These are phyloP conservation scores for Myodes glareolus DNA, from an alignment of 2,113 vertebrate genomes.

Conservation along the genomic window DNA sequence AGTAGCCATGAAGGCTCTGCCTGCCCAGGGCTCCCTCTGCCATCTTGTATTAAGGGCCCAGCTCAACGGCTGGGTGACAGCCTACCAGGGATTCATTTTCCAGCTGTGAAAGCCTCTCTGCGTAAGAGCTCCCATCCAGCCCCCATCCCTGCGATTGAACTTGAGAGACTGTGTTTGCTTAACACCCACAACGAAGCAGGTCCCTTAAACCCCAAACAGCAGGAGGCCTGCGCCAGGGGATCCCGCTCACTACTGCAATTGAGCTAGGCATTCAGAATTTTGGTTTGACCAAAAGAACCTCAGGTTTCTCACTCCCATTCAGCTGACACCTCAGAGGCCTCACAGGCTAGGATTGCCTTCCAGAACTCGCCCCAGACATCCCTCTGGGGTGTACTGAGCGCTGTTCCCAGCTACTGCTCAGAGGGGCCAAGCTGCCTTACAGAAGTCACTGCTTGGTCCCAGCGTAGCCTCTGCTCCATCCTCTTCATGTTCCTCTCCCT, in stretches of 20 bases:
- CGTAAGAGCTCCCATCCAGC: constrained; percentile 53
- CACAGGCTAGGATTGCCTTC: fast-evolving
- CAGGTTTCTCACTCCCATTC: not conserved
- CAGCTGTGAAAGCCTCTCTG: constrained; percentile 58
- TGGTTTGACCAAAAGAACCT: constrained; percentile 39
- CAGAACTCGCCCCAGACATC: not conserved
- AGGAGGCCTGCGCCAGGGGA: not conserved
- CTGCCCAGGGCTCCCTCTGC: not conserved
- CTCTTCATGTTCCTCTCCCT: not conserved
- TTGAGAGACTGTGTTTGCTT: constrained; percentile 59
- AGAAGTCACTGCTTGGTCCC: fast-evolving
- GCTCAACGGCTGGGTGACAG: not conserved
- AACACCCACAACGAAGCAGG: constrained; percentile 49
- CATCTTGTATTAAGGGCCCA: not conserved
- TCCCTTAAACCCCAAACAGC: constrained; percentile 2
- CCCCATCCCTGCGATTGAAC: constrained; percentile 44
- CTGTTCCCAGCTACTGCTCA: not conserved
- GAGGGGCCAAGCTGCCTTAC: not conserved
- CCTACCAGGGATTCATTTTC: not conserved
- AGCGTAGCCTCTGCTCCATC: not conserved
- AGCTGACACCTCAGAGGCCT: not conserved
- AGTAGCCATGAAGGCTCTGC: not conserved
- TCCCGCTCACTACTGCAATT: not conserved
- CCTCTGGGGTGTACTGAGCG: not conserved
- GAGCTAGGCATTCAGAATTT: constrained; percentile 44